These are phyloP conservation scores for Leptinotarsa juncta DNA, from an alignment of 2,888 invertebrate genomes.

Conservation along the genomic window DNA sequence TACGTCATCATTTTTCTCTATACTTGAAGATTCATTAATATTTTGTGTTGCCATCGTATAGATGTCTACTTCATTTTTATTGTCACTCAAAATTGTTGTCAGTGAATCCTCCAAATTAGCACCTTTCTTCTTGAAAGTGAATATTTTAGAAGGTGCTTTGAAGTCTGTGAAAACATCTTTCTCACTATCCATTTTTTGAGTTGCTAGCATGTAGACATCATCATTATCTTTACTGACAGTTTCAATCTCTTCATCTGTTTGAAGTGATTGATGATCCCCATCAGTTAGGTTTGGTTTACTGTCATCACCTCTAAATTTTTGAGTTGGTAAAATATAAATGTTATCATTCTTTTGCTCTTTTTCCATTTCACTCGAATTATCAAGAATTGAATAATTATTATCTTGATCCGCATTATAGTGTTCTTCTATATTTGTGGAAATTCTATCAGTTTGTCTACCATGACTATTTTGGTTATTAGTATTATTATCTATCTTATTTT, in stretches of 20 bases:
- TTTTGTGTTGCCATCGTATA: constrained; percentile 41
- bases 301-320: constrained; percentile 25
- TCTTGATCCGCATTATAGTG: background rate
- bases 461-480: constrained; percentile 23
- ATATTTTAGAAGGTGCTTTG: constrained; percentile 37
- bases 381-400: background rate
- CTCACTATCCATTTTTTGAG: constrained; percentile 41
- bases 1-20: constrained; percentile 40
- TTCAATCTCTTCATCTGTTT: background rate
- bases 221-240: constrained; percentile 23
- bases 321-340: constrained; percentile 31
- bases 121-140: constrained; percentile 40
- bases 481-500: constrained; percentile 22
- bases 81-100: constrained; percentile 30
- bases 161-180: constrained; percentile 20
- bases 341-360: constrained; percentile 13
- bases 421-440: background rate
- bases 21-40: constrained; percentile 23
- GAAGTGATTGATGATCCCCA: background rate
- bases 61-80: constrained; percentile 34
- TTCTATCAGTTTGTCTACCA: constrained; percentile 1
- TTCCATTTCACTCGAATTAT: constrained; percentile 8
- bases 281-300: background rate
- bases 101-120: constrained; percentile 35
- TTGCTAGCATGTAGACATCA: constrained; percentile 44